Evolutionary conservation across 2,888 invertebrate species (phyloP).

Genomic region (Drosophila sordidula): DNA sequence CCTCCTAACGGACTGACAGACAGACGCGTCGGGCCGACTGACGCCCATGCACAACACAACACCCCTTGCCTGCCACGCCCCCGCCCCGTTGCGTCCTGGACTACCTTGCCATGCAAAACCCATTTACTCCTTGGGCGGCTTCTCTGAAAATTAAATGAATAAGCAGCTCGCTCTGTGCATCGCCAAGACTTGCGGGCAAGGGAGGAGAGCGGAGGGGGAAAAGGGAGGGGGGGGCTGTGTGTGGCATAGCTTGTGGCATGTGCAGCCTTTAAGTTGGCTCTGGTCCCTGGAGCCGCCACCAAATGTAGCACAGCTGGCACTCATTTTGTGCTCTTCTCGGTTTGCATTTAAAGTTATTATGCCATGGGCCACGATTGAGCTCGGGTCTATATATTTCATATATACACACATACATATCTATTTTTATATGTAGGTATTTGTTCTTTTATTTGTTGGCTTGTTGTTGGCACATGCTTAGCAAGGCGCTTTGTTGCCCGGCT

Average conservation of each 20-base stretch:
- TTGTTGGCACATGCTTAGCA: constrained; percentile 50
- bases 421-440: not conserved
- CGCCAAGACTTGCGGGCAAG: constrained; percentile 16
- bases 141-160: constrained; percentile 75
- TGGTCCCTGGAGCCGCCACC: constrained; percentile 38
- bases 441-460: constrained; percentile 11
- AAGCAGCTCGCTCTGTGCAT: constrained; percentile 69
- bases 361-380: constrained; percentile 31
- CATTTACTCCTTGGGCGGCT: constrained; percentile 55
- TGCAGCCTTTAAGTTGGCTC: constrained; percentile 55
- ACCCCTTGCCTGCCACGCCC: not conserved
- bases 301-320: constrained; percentile 70
- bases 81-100: not conserved
- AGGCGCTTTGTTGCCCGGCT: constrained; percentile 42
- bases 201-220: not conserved
- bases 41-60: not conserved
- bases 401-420: not conserved
- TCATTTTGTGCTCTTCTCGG: constrained; percentile 51
- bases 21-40: constrained; percentile 13
- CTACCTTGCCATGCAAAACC: constrained; percentile 50
- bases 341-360: constrained; percentile 62
- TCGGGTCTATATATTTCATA: constrained; percentile 16
- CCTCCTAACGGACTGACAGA: constrained; percentile 46
- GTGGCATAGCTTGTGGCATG: constrained; percentile 37
- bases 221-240: not conserved